Conservation (phyloP, 2,888 invertebrate species). For the Oscheius sp. region DNA sequence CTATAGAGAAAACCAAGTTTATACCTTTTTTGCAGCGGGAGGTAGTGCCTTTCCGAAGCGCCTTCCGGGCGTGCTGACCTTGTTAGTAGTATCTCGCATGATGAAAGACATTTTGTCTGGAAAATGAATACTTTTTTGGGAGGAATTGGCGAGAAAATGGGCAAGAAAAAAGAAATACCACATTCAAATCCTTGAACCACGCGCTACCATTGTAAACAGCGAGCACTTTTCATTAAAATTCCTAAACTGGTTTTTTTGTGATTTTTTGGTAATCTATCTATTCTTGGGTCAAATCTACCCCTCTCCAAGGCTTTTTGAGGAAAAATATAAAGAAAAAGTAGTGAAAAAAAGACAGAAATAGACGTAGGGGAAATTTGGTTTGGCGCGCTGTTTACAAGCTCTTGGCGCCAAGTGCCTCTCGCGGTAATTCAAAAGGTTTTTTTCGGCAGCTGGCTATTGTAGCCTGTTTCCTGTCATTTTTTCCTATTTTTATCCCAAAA, state of each 20-base stretch:
- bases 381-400: not conserved
- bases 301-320: no score
- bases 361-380: no score
- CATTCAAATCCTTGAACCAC: constrained; percentile 14
- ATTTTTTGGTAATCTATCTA: no score
- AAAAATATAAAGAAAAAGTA: no score
- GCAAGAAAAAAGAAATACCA: not conserved
- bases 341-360: no score
- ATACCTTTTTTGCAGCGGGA: constrained; percentile 3
- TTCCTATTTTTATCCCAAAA: not conserved
- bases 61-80: constrained; percentile 34
- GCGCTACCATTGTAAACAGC: constrained; percentile 19
- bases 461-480: not conserved
- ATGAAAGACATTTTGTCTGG: constrained; percentile 1
- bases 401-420: not conserved
- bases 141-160: not conserved
- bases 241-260: no score
- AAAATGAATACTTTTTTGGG: no score
- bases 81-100: constrained; percentile 33
- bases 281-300: no score
- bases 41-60: constrained; percentile 19
- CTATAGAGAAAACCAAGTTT: not conserved
- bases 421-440: constrained; percentile 6
- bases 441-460: not conserved
- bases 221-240: not conserved